Evolutionary conservation across 1,140 invertebrate genomes (phyloP).

Genomic region (Solen grandis): DNA sequence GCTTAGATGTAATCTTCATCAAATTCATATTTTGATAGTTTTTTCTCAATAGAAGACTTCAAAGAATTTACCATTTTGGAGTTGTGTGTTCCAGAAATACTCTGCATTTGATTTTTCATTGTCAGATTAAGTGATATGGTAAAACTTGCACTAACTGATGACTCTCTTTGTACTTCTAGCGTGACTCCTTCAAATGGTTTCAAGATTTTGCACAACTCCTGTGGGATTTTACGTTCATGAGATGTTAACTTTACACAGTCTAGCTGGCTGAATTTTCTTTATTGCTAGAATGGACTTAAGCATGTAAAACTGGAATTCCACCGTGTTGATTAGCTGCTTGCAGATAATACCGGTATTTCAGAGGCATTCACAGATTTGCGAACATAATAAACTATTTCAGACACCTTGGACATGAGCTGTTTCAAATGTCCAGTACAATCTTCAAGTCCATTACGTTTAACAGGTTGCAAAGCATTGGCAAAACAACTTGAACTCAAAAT

Average conservation of each 20-base stretch:
- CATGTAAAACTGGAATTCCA: constrained; percentile 4
- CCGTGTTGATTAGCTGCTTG: background rate
- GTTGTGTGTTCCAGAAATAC: background rate
- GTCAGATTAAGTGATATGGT: background rate
- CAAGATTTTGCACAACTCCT: background rate
- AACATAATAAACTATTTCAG: background rate
- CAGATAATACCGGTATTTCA: too few relatives aligned
- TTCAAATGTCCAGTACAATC: too few relatives aligned
- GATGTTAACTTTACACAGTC: constrained; percentile 1
- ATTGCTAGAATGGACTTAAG: background rate
- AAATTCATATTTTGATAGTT: background rate
- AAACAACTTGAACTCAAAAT: background rate
- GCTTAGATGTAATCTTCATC: constrained; percentile 13
- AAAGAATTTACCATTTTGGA: constrained; percentile 9
- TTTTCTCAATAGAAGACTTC: constrained; percentile 15
- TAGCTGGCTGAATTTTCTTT: background rate
- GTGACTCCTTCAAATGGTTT: constrained; percentile 2
- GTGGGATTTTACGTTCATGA: background rate
- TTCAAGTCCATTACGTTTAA: background rate
- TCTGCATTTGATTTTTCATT: background rate
- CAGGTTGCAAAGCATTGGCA: background rate
- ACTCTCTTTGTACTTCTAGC: background rate
- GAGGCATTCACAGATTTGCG: background rate
- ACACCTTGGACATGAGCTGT: background rate
- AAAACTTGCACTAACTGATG: background rate